Percentiles rank a stretch among this genome's conserved stretches.
phyloP scores from a whole-genome alignment of 2,888 invertebrate genomes.

The Plagiodera versicolora region DNA sequence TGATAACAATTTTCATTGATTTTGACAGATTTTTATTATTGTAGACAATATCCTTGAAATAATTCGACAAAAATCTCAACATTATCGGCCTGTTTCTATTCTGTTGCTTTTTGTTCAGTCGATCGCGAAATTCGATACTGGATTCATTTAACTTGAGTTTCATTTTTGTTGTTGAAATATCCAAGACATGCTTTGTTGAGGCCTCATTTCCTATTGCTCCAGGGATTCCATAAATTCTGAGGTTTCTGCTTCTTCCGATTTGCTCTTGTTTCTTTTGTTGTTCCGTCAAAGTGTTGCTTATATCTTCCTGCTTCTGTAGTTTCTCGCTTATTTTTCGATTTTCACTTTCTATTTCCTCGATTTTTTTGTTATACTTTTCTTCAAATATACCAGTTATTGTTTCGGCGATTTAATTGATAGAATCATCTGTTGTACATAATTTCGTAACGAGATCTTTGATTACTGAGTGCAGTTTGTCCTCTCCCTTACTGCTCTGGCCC shows the following conservation, averaged over 20 bases:
- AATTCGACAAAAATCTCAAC: constrained; percentile 6
- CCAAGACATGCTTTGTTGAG: neutral
- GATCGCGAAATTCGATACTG: constrained; percentile 5
- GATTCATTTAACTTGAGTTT: constrained; percentile 6
- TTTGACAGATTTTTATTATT: constrained; percentile 4
- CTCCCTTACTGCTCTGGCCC: constrained; percentile 1
- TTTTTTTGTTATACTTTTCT: neutral
- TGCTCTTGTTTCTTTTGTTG: neutral
- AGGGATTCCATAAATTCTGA: neutral
- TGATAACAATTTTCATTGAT: constrained; percentile 11
- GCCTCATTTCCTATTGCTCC: no score
- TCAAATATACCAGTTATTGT: neutral
- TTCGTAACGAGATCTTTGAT: neutral
- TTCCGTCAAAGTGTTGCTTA: neutral
- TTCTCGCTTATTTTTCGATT: neutral
- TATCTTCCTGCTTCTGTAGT: neutral
- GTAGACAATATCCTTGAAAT: constrained; percentile 7
- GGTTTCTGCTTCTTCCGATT: neutral
- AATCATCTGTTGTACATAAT: neutral
- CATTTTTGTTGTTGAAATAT: constrained; percentile 7
- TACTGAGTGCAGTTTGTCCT: neutral
- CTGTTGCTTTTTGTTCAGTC: neutral
- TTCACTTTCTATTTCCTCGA: neutral
- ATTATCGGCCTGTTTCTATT: constrained; percentile 9
- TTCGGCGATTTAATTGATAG: neutral